Evolutionary conservation across 2,113 vertebrate species (phyloP), one percentile per base, ranked within the genome.

Genomic region (Oreochromis spilurus): DNA sequence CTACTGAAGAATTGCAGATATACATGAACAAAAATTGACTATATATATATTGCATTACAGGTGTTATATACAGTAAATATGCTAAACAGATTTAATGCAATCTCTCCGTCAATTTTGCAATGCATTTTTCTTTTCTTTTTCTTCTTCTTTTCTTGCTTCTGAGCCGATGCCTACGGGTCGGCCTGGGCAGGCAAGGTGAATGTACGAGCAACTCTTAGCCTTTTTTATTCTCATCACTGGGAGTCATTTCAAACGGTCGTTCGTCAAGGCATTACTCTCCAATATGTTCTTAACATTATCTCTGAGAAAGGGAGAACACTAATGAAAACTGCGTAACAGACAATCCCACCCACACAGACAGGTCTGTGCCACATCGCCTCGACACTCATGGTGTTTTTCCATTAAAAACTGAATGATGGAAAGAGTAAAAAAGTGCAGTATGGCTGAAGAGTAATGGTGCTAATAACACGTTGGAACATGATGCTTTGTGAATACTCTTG

Each of bases 11-110:
- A 91, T 81, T 91, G 91, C 93, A 94, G 89, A 90, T 89, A 95
- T 91, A 93, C 89, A 90, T 77, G 62, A 93, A 93, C 89, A 92
- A 93, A 90, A 89, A 81, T 91, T 85, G 85, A 90, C 85, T 92
- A 93, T 93, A 94, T 94, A 93, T 94, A 93, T 96, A 94, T 95
- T 94, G 94, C 90, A 96, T 95, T 94, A 95, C 90, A 95, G 81
- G 93, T 96, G 95, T 95, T 96, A 95, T 93, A 95, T 96, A 94
- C 94, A 95, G 95, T 95, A 95, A 96, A 96, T 96, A 96, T 97
- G 96, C 96, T 96, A 96, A 95, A 95, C 90, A 91, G 84, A 95
- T 94, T 94, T 93, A 92, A 95, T 95, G 94, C 94, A 96, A 95
- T 88, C 85, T 92, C 86, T 93, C 93, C 85, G 92, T 96, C 94